These are phyloP conservation scores for Thaleichthys pacificus DNA, from an alignment of 2,797 vertebrate species.

Conservation along the genomic window DNA sequence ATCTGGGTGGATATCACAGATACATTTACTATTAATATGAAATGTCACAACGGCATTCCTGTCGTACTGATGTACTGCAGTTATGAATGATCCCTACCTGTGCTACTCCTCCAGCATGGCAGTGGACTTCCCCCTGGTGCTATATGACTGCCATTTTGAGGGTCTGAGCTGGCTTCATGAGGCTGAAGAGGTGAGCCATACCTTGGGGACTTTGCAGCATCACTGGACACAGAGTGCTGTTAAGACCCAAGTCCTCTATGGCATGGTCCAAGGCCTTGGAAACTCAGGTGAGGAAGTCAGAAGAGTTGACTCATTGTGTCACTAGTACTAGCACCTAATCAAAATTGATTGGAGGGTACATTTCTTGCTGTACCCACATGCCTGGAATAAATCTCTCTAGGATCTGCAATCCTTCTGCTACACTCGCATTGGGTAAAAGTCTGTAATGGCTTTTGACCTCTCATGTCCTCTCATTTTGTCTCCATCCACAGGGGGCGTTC, in stretches of 20 bases:
- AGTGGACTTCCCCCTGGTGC: conserved; percentile 90
- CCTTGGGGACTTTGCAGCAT: conserved; percentile 77
- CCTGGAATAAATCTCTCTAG: background rate
- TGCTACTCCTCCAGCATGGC: conserved; percentile 82
- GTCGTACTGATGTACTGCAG: background rate
- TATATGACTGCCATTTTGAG: conserved; percentile 87
- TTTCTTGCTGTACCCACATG: too few relatives aligned
- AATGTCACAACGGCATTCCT: too few relatives aligned
- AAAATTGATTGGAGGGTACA: too few relatives aligned
- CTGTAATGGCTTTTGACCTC: background rate
- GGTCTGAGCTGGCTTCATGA: conserved; percentile 82
- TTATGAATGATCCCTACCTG: background rate
- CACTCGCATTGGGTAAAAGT: background rate
- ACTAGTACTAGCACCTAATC: too few relatives aligned
- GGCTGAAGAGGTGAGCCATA: conserved; percentile 76
- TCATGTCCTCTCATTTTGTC: background rate
- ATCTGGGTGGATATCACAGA: too few relatives aligned
- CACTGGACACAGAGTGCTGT: conserved; percentile 87
- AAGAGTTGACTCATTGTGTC: background rate
- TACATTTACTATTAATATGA: too few relatives aligned
- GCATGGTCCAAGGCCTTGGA: conserved; percentile 84
- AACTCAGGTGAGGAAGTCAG: conserved; percentile 42
- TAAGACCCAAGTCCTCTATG: conserved; percentile 80
- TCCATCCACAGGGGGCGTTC: conserved; percentile 51
- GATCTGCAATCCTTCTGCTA: too few relatives aligned